Percentiles rank a stretch among this genome's conserved stretches.
phyloP scores from a whole-genome alignment of 2,888 invertebrate genomes.

The Tuberolachnus salignus region DNA sequence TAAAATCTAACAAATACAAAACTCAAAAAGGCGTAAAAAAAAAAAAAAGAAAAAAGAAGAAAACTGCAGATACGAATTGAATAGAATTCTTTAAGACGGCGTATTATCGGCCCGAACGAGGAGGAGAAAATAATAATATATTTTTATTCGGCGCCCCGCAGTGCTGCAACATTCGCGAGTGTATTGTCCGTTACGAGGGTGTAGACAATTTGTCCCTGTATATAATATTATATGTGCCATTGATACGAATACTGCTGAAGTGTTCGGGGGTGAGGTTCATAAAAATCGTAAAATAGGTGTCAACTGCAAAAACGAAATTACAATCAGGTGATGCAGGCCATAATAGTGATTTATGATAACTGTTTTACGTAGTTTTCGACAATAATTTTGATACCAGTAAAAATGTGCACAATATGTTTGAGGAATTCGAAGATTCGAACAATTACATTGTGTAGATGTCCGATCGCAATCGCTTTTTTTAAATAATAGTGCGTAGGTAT shows the following conservation, averaged over 20 bases:
- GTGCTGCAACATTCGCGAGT: constrained; percentile 45
- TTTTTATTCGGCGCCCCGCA: constrained; percentile 47
- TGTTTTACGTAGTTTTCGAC: not conserved
- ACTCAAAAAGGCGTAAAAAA: constrained; percentile 35
- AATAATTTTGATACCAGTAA: constrained; percentile 7
- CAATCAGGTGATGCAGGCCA: not conserved
- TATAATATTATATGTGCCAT: constrained; percentile 19
- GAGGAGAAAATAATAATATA: constrained; percentile 45
- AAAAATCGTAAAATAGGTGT: constrained; percentile 52
- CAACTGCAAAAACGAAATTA: constrained; percentile 24
- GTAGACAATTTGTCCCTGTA: constrained; percentile 47
- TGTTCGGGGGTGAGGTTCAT: constrained; percentile 48
- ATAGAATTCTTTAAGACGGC: constrained; percentile 53
- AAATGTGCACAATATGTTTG: constrained; percentile 1
- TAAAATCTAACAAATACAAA: constrained; percentile 39
- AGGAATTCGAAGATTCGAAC: constrained; percentile 7
- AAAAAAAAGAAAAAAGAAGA: constrained; percentile 34
- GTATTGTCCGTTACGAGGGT: constrained; percentile 38
- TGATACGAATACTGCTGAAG: constrained; percentile 43
- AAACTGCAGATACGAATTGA: constrained; percentile 23
- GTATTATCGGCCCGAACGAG: constrained; percentile 19
- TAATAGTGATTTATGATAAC: constrained; percentile 27
- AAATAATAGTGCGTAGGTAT: too few relatives aligned
- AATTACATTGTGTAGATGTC: too few relatives aligned
- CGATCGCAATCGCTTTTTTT: too few relatives aligned